Evolutionary conservation across 2,797 vertebrate species (phyloP).

Genomic region (Sebastes taczanowskii): DNA sequence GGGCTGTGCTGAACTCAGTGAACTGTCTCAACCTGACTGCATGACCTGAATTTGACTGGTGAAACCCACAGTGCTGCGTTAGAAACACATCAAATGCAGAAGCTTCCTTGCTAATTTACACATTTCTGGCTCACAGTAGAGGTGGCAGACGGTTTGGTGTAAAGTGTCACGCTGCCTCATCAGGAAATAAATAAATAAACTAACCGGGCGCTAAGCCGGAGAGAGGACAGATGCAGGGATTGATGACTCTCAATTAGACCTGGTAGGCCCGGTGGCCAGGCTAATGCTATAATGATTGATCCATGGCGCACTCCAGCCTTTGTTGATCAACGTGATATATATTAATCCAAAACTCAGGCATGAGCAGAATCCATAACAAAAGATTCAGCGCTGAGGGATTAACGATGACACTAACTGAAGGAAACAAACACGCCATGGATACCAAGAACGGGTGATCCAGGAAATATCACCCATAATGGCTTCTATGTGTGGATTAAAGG

Average conservation of each 20-base stretch:
- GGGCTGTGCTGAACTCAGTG: background rate
- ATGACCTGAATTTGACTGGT: background rate
- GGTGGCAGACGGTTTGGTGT: conserved; percentile 56
- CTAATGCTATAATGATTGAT: conserved; percentile 78
- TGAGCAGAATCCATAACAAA: conserved; percentile 71
- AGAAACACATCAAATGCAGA: conserved; percentile 12
- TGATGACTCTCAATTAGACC: conserved; percentile 78
- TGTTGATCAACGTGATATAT: conserved; percentile 78
- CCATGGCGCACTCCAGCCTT: conserved; percentile 52
- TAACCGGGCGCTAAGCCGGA: conserved; percentile 33
- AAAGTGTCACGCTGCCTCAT: conserved; percentile 49
- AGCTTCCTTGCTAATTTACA: conserved; percentile 41
- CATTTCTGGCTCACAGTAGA: conserved; percentile 37
- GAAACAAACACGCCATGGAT: conserved; percentile 53
- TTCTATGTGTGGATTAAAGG: conserved; percentile 46
- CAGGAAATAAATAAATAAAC: conserved; percentile 60
- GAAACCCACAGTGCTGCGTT: background rate
- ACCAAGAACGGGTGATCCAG: conserved; percentile 33
- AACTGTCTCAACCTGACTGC: background rate
- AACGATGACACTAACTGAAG: conserved; percentile 53
- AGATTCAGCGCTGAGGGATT: conserved; percentile 53
- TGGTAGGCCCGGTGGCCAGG: conserved; percentile 53
- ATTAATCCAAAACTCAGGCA: conserved; percentile 69
- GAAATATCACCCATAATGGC: conserved; percentile 46
- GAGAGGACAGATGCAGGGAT: conserved; percentile 64